Conservation (phyloP, 2,797 vertebrate genomes). For the Pseudotriccus pelzelni region DNA sequence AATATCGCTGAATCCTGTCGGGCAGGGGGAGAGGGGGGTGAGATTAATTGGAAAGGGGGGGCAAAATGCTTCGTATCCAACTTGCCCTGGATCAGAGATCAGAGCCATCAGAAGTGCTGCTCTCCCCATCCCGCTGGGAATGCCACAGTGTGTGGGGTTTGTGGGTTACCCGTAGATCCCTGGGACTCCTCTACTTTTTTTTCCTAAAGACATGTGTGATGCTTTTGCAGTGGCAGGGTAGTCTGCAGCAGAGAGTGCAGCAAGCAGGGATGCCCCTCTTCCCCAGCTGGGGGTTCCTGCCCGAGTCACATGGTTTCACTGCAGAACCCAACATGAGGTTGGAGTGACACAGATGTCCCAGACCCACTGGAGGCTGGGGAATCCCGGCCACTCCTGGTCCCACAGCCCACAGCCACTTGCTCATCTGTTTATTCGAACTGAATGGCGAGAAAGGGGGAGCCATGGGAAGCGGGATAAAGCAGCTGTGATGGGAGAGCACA, state of each 20-base stretch:
- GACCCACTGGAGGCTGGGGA: not conserved
- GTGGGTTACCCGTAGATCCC: not conserved
- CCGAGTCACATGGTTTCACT: not conserved
- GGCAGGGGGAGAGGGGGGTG: too few relatives aligned
- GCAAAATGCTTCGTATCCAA: not conserved
- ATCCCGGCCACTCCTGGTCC: not conserved
- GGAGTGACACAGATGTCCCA: not conserved
- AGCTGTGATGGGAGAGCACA: not conserved
- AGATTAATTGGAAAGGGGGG: not conserved
- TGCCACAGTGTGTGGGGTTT: rapidly evolving
- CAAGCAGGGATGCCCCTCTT: not conserved
- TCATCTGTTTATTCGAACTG: not conserved
- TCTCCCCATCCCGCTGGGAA: not conserved
- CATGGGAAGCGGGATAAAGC: not conserved
- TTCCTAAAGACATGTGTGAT: not conserved
- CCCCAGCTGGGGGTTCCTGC: rapidly evolving
- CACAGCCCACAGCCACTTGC: not conserved
- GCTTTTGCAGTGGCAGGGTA: not conserved
- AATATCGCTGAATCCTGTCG: not conserved
- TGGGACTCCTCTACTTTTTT: not conserved
- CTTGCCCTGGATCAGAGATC: not conserved
- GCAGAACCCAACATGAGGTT: not conserved
- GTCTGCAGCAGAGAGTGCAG: not conserved
- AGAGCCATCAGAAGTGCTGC: not conserved
- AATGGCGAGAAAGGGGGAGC: rapidly evolving